Conservation (phyloP, 2,888 invertebrate species). For the Drosophila kokeensis region DNA sequence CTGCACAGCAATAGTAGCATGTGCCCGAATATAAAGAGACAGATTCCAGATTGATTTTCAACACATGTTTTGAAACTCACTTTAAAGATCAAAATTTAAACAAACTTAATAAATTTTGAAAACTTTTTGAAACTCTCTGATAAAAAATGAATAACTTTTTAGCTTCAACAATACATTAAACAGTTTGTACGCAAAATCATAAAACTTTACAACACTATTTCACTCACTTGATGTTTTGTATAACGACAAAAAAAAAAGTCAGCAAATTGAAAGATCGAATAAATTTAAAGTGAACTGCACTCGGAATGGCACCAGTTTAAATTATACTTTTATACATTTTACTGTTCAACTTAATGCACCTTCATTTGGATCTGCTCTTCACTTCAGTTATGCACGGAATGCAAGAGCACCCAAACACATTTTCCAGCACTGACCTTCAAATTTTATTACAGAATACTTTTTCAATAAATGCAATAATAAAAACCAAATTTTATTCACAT, state of each 20-base stretch:
- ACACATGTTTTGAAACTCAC: background rate
- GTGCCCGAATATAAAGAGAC: background rate
- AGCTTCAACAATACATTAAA: background rate
- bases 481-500: background rate
- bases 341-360: background rate
- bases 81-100: background rate
- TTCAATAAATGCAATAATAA: background rate
- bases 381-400: background rate
- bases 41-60: background rate
- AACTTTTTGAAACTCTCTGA: background rate
- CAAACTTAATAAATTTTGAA: background rate
- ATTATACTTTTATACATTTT: background rate
- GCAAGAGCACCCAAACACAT: slow-evolving; percentile 11
- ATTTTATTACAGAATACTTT: slow-evolving; percentile 4
- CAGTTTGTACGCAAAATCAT: background rate
- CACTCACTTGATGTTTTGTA: no score
- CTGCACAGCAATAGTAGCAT: background rate
- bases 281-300: background rate
- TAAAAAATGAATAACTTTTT: background rate
- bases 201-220: background rate
- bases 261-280: slow-evolving; percentile 1
- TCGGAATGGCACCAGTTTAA: background rate
- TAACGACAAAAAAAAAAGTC: background rate
- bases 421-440: slow-evolving; percentile 45
- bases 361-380: background rate